Base-by-base conservation (phyloP, 1,140 invertebrate genomes). In the Microplitis demolitor region DNA sequence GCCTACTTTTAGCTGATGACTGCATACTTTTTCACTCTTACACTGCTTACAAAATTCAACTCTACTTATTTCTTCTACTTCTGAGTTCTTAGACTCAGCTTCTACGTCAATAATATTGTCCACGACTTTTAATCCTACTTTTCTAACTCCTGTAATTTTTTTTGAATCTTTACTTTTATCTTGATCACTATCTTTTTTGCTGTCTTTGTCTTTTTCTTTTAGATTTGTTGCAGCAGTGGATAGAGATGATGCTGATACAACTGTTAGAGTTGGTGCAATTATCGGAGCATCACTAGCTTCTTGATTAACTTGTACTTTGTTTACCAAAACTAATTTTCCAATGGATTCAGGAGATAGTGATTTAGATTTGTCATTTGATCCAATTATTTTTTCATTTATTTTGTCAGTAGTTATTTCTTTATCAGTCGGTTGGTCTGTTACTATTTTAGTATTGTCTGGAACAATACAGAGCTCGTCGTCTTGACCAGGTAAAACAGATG, bases 381-480 rank as follows among this genome's bases (percentile, higher is more conserved):
- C 14, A 13, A 71, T 56, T 13, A 66, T 69, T 0, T 50, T 16
- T 11, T n/a, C 5, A 2, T 58, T 51, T 39, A 78, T 71, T 51
- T 64, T 37, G 3, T 62, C 54, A 5, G 63, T 1, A 37, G 0
- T n/a, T 34, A 8, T 73, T 56, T 8, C n/a, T n/a, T n/a, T 54
- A n/a, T 16, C 56, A 11, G 37, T 11, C 50, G 79, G 78, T 35
- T 80, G 72, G 24, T 24, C 24, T 24, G 24, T 24, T 69, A 83
- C 77, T 14, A 80, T 76, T 76, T 86, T 87, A 82, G 85, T 87
- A 45, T 78, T 84, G 54, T 87, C 85, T 16, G 85, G 85, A 35
- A 87, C 85, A 31, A 87, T 87, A 63, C 86, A 87, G 1, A 87
- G 72, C 35, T 87, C 85, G 51, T 87, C 83, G 66, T 88, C 85